Evolutionary conservation across 2,888 invertebrate genomes (phyloP).

Genomic region (Dicycla oo): DNA sequence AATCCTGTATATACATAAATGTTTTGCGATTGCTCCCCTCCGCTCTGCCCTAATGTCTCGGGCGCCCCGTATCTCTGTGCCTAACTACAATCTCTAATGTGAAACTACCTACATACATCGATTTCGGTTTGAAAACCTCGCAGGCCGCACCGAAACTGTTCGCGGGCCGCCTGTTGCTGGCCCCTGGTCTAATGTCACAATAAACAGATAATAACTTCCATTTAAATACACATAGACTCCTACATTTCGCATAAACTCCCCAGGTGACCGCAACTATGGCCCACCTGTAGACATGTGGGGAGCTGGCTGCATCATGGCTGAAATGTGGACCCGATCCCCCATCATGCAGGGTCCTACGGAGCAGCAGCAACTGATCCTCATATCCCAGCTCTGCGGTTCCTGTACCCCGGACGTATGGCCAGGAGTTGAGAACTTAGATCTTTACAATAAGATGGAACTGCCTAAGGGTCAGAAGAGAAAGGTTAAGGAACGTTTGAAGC

Average conservation of each 20-base stretch:
- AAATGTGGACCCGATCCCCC: conserved; percentile 99
- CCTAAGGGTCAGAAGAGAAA: conserved; percentile 96
- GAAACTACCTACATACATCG: too few relatives aligned
- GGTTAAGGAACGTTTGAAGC: conserved; percentile 94
- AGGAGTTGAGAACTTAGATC: conserved; percentile 96
- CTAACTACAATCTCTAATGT: too few relatives aligned
- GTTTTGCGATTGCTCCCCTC: too few relatives aligned
- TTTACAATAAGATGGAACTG: conserved; percentile 96
- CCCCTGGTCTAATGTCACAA: too few relatives aligned
- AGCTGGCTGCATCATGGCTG: conserved; percentile 99
- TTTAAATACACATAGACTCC: too few relatives aligned
- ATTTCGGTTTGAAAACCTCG: too few relatives aligned
- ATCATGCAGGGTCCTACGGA: conserved; percentile 99
- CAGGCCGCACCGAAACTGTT: too few relatives aligned
- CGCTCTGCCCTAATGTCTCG: too few relatives aligned
- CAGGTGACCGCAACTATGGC: conserved; percentile 97
- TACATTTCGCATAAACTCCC: neutral
- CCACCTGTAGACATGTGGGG: conserved; percentile 99
- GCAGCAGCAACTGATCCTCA: conserved; percentile 98
- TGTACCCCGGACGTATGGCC: conserved; percentile 98
- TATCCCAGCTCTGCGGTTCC: conserved; percentile 98
- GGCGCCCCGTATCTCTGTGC: too few relatives aligned
- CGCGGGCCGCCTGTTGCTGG: too few relatives aligned
- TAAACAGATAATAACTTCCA: neutral
- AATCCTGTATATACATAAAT: too few relatives aligned